Conservation (phyloP, 2,113 vertebrate genomes). For the Rhodinocichla rosea region DNA sequence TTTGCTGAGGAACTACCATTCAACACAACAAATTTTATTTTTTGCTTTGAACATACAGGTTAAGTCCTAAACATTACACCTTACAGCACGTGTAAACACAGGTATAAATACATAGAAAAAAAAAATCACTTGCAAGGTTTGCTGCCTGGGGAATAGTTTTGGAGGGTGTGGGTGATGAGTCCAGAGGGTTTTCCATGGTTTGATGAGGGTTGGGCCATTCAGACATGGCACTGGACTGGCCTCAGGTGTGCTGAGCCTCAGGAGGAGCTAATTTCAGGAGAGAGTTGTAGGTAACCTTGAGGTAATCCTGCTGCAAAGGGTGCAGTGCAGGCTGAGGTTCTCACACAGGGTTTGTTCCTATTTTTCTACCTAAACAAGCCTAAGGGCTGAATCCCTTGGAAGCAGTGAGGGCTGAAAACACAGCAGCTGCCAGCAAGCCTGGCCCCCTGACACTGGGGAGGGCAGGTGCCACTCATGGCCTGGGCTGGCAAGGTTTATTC, state of each 20-base stretch:
- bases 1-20: background rate
- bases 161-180: background rate
- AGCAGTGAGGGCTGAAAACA: background rate
- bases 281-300: background rate
- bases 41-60: background rate
- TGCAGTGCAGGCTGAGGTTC: background rate
- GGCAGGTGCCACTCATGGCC: background rate
- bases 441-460: background rate
- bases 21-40: background rate
- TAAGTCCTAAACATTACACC: background rate
- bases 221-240: rapidly evolving
- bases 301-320: background rate
- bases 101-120: rapidly evolving
- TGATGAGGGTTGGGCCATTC: background rate
- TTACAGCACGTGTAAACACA: rapidly evolving
- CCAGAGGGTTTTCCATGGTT: background rate
- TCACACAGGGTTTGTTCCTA: background rate
- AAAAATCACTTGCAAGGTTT: background rate
- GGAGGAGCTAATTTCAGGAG: background rate
- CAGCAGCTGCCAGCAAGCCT: background rate
- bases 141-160: background rate
- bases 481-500: background rate
- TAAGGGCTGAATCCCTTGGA: background rate
- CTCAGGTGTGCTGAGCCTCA: background rate
- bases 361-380: background rate